These are phyloP conservation scores for Pachypsylla venusta DNA, from an alignment of 1,140 invertebrate genomes.

Conservation along the genomic window DNA sequence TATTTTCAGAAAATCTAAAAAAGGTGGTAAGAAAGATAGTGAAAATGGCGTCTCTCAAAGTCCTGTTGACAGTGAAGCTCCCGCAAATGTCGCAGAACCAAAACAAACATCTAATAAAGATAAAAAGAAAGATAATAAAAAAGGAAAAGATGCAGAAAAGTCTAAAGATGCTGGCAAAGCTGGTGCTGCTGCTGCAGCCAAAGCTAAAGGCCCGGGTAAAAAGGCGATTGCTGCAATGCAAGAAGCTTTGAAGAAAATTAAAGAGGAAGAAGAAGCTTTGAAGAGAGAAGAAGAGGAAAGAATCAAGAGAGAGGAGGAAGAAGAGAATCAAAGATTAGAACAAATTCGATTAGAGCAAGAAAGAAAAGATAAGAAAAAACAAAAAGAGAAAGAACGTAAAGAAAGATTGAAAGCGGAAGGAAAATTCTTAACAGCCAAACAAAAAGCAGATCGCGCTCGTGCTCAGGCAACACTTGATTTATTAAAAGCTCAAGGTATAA, in stretches of 20 bases:
- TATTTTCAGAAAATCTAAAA: not conserved
- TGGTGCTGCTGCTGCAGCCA: not conserved
- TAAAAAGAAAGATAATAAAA: not conserved
- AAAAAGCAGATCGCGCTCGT: slow-evolving; percentile 74
- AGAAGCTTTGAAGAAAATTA: slow-evolving; percentile 68
- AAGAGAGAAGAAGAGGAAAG: slow-evolving; percentile 67
- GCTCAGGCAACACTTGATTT: slow-evolving; percentile 76
- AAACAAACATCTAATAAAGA: not conserved
- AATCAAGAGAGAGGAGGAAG: slow-evolving; percentile 53
- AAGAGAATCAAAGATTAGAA: slow-evolving; percentile 53
- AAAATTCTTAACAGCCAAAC: slow-evolving; percentile 80
- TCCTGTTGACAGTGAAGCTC: not conserved
- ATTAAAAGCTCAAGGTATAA: slow-evolving; percentile 64
- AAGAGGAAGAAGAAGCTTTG: slow-evolving; percentile 73
- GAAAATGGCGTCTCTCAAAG: not conserved
- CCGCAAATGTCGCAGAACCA: not conserved
- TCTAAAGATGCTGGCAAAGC: slow-evolving; percentile 8
- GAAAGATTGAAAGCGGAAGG: slow-evolving; percentile 88
- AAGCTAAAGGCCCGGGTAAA: slow-evolving; percentile 19
- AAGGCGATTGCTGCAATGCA: slow-evolving; percentile 18
- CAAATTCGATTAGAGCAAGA: slow-evolving; percentile 65
- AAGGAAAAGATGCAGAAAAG: not conserved
- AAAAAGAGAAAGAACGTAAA: slow-evolving; percentile 88
- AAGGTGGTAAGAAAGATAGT: not conserved
- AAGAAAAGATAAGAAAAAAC: slow-evolving; percentile 77